A percentile compares a stretch with the other conserved stretches of the same genome.
These are phyloP conservation scores for Morone chrysops DNA, from an alignment of 2,113 vertebrate genomes.

Conservation along the genomic window DNA sequence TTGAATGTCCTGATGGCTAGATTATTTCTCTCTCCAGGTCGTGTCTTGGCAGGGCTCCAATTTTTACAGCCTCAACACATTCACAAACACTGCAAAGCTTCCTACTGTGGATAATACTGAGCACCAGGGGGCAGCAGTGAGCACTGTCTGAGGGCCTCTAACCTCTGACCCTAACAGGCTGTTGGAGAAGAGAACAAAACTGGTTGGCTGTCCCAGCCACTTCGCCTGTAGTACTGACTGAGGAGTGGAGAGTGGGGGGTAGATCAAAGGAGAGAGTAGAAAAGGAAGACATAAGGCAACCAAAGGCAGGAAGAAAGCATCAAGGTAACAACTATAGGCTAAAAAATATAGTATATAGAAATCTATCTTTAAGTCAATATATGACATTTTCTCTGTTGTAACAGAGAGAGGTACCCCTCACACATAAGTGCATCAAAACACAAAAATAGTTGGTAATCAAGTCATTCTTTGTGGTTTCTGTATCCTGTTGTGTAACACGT, in stretches of 20 bases:
- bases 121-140: slow-evolving; percentile 72
- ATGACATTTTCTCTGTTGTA: not conserved
- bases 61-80: slow-evolving; percentile 31
- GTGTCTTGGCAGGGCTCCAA: slow-evolving; percentile 47
- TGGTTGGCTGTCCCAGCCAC: slow-evolving; percentile 46
- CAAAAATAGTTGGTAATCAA: not conserved
- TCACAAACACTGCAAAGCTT: slow-evolving; percentile 5
- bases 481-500: not conserved
- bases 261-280: slow-evolving; percentile 56
- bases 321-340: not conserved
- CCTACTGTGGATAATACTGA: slow-evolving; percentile 6
- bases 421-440: not conserved
- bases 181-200: slow-evolving; percentile 65
- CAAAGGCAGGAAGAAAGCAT: slow-evolving; percentile 4
- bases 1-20: slow-evolving; percentile 37
- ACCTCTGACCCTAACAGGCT: slow-evolving; percentile 71
- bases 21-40: slow-evolving; percentile 46
- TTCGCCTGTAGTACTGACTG: slow-evolving; percentile 60
- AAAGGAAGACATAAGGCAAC: slow-evolving; percentile 20
- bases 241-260: slow-evolving; percentile 32
- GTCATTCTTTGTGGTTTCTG: not conserved
- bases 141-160: slow-evolving; percentile 58
- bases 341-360: not conserved
- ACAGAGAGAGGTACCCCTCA: too few relatives aligned
- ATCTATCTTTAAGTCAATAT: not conserved